phyloP scores from a whole-genome alignment of 2,888 invertebrate genomes.

The Ectropis crepuscularia region DNA sequence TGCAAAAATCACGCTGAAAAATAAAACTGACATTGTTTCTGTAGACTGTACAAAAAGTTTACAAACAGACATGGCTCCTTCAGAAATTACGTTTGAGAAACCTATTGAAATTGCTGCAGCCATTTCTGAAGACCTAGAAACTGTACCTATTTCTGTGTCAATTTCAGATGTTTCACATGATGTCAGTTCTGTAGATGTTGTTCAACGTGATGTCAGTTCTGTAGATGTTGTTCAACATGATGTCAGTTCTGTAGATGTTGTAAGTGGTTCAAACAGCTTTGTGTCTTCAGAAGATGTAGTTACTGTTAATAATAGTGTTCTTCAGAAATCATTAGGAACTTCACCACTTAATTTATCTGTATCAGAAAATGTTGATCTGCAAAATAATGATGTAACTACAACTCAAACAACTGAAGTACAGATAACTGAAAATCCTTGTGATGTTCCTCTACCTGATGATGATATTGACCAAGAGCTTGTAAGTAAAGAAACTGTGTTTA shows the following conservation, averaged over 20 bases:
- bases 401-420: conserved; percentile 1
- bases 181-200: too few relatives aligned
- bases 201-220: too few relatives aligned
- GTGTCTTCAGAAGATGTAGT: not conserved
- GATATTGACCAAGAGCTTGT: conserved; percentile 50
- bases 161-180: too few relatives aligned
- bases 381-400: not conserved
- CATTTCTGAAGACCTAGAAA: not conserved
- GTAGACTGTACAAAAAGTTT: too few relatives aligned
- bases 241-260: too few relatives aligned
- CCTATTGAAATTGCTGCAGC: not conserved
- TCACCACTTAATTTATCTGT: conserved; percentile 23
- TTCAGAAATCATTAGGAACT: not conserved
- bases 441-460: conserved; percentile 64
- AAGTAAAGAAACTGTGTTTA: conserved; percentile 9
- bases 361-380: conserved; percentile 12
- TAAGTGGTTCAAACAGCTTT: not conserved
- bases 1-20: too few relatives aligned
- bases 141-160: conserved; percentile 6
- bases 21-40: too few relatives aligned
- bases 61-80: too few relatives aligned
- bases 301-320: not conserved
- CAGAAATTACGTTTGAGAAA: too few relatives aligned
- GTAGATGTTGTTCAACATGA: too few relatives aligned
- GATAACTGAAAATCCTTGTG: conserved; percentile 43